phyloP scores from a whole-genome alignment of 2,113 vertebrate species.

The Emydocephalus ijimae region DNA sequence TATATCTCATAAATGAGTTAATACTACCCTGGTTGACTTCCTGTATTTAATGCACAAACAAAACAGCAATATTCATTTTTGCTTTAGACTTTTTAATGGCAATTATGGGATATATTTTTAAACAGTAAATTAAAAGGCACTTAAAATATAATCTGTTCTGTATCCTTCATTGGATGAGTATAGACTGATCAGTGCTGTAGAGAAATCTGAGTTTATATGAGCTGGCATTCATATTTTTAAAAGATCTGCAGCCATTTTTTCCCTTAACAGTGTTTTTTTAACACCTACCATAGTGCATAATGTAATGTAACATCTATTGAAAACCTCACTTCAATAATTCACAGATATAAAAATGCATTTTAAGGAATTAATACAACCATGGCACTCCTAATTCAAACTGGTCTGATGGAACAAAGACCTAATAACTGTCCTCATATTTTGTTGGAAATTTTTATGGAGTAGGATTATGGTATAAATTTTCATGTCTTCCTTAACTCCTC shows the following conservation, averaged over 20 bases:
- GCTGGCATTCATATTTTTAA: background rate
- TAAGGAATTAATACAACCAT: no score
- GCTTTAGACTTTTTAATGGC: background rate
- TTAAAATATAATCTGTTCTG: background rate
- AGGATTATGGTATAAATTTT: background rate
- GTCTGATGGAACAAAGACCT: no score
- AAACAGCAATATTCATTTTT: background rate
- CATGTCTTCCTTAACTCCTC: background rate
- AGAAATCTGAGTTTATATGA: background rate
- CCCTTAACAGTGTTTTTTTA: background rate
- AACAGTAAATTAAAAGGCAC: background rate
- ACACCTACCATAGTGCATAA: background rate
- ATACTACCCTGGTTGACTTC: background rate
- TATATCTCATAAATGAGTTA: background rate
- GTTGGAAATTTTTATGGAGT: background rate
- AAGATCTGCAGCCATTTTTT: background rate
- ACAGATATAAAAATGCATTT: background rate
- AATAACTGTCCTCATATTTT: background rate
- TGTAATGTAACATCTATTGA: background rate
- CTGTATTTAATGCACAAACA: background rate
- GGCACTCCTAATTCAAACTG: background rate
- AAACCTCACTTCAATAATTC: background rate
- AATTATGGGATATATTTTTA: background rate
- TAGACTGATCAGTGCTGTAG: background rate
- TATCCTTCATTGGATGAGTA: background rate